Evolutionary conservation across 2,888 invertebrate species (phyloP), one percentile per base, ranked within the genome.

Genomic region (Hedya salicella): DNA sequence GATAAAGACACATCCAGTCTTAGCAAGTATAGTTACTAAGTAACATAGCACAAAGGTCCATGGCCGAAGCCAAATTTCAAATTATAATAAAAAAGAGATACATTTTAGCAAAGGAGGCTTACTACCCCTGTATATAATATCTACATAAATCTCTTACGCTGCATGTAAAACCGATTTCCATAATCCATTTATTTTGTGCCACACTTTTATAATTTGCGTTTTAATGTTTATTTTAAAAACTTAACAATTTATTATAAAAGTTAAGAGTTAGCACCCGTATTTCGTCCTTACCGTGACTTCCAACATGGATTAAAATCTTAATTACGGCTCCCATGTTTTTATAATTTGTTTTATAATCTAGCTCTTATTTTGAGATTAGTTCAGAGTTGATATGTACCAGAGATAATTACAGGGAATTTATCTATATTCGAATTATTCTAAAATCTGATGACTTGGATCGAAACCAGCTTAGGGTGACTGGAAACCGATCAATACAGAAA

Each of bases 301-400:
- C 73, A 70, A 70, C 76, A 77, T 71, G 84, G 88, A 90, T 90
- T 88, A 86, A 86, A 88, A 89, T 89, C 87, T 89, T 88, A 89
- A 90, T 89, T 86, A 85, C 83, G 78, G 68, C 73, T n/a, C 80
- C 78, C 74, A 86, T 89, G 80, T 88, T 89, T 82, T 78, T 74
- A 71, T 82, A 79, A 86, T 88, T 85, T 82, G 87, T 86, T 84
- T 84, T 81, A 82, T 85, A 86, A 88, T 84, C 82, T 84, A 78
- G 44, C 9, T 36, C 36, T 36, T 36, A 36, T 36, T 36, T 36
- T n/a, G n/a, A n/a, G n/a, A n/a, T n/a, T 36, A 2, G 36, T 36
- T 36, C 8, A 36, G 36, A 36, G 8, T 9, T 9, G 11, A 9
- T 36, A 36, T 36, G 2, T 36, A 5, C 9, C 8, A 36, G 8